Base-by-base conservation (phyloP, 1,140 invertebrate species). In the Colletes latitarsis region DNA sequence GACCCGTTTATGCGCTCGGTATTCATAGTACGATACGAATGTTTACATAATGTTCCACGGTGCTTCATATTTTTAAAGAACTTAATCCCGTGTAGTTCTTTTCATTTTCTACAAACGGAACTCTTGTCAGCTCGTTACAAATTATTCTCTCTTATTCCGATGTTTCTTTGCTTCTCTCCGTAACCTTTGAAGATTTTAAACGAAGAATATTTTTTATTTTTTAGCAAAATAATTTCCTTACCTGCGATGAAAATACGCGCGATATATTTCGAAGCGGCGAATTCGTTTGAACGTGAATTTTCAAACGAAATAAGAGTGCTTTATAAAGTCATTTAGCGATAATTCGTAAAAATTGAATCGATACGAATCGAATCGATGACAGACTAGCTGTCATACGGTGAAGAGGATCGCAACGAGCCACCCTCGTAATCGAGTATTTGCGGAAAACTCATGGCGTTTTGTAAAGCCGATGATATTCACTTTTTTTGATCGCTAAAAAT, bases 31-130 rank as follows among this genome's bases (percentile, higher is more conserved):
- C 30, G 67, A 4, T 39, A 43, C 57, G 76, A 71, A 71, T 71
- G 70, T 77, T 77, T 77, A 71, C 76, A 77, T 77, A 77, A 77
- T 77, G 67, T 71, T 53, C 30, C 57, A 15, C 57, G 46, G 76
- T 49, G 41, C 67, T 62, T 60, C 57, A 62, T 70, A 77, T 52
- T 70, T 77, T 53, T 62, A 62, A 52, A 77, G 30, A 62, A 14
- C 46, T 41, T 58, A 70, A 71, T 60, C 62, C 62, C 46, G 57
- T 15, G 12, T 49, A 17, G 66, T 19, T 71, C 49, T 49, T 49
- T 12, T 12, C 49, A 12, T 49, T 49, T 12, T 49, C 12, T 41
- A 12, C 60, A 17, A 73, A 60, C 41, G 9, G 21, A 3, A 64
- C 30, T 14, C n/a, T 64, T 19, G 60, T 52, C 19, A 0, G 15